Conservation (phyloP, 2,113 vertebrate genomes). For the Gadus macrocephalus region DNA sequence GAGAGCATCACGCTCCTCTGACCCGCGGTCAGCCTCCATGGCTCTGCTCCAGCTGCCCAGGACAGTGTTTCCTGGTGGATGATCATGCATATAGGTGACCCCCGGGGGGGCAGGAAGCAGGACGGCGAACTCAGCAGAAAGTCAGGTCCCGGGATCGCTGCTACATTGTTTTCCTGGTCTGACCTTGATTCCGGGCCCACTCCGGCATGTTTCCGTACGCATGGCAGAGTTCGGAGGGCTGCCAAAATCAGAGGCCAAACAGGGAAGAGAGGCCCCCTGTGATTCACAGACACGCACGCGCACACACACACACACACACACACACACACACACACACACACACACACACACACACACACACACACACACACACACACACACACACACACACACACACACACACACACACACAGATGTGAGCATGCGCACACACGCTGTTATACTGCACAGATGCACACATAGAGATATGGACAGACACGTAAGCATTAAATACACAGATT, state of each 20-base stretch:
- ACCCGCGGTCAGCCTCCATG: too few relatives aligned
- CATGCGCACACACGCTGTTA: too few relatives aligned
- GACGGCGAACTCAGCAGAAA: conserved; percentile 70
- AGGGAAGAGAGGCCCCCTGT: conserved; percentile 55
- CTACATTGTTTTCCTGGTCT: conserved; percentile 65
- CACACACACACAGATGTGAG: too few relatives aligned
- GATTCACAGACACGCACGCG: conserved; percentile 32
- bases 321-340: conserved; percentile 16
- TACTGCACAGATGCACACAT: too few relatives aligned
- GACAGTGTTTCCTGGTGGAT: not conserved
- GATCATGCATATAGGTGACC: conserved; percentile 40
- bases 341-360: too few relatives aligned
- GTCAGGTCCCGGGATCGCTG: conserved; percentile 57
- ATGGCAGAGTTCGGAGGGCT: conserved; percentile 62
- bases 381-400: too few relatives aligned
- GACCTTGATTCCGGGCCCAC: conserved; percentile 70
- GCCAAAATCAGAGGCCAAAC: conserved; percentile 64
- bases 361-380: too few relatives aligned
- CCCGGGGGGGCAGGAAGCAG: conserved; percentile 48
- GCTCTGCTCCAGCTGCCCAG: not conserved
- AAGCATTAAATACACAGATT: too few relatives aligned
- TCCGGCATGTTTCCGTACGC: conserved; percentile 69
- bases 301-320: conserved; percentile 28
- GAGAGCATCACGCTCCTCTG: not conserved
- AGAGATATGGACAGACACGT: too few relatives aligned